Conservation (phyloP, 2,888 invertebrate species). For the Drosophila mimetica region DNA sequence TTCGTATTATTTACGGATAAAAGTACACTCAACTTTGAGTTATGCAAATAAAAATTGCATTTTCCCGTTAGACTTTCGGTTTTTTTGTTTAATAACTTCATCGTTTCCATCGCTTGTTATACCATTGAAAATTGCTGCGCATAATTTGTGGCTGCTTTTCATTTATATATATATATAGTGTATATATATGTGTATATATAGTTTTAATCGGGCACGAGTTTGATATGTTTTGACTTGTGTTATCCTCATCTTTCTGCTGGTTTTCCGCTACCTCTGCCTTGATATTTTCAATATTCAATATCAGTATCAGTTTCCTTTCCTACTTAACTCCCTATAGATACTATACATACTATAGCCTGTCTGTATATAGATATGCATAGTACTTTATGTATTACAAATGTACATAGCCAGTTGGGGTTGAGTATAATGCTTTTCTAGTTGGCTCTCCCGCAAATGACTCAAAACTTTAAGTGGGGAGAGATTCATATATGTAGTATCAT, state of each 20-base stretch:
- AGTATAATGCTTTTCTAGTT: conserved; percentile 38
- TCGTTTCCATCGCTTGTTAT: conserved; percentile 15
- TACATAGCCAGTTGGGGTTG: conserved; percentile 25
- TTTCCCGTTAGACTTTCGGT: conserved; percentile 27
- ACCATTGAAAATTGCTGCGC: conserved; percentile 68
- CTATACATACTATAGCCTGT: conserved; percentile 35
- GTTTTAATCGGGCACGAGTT: conserved; percentile 83
- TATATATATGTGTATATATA: conserved; percentile 63
- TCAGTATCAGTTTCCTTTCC: conserved; percentile 71
- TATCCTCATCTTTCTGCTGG: conserved; percentile 33
- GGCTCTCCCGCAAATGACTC: conserved; percentile 32
- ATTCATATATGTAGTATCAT: conserved; percentile 40
- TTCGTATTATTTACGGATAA: conserved; percentile 53
- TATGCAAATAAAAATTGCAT: conserved; percentile 66
- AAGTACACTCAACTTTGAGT: conserved; percentile 48
- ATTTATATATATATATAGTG: conserved; percentile 35
- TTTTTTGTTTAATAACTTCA: conserved; percentile 36
- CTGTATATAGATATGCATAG: conserved; percentile 34
- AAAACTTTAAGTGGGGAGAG: conserved; percentile 27
- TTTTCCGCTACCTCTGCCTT: conserved; percentile 33
- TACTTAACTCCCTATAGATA: conserved; percentile 63
- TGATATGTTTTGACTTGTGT: conserved; percentile 84
- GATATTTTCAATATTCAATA: conserved; percentile 75
- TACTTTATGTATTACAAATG: conserved; percentile 45
- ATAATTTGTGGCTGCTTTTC: conserved; percentile 56